Conservation (phyloP, 2,113 vertebrate genomes). For the Hippocampus barbouri region DNA sequence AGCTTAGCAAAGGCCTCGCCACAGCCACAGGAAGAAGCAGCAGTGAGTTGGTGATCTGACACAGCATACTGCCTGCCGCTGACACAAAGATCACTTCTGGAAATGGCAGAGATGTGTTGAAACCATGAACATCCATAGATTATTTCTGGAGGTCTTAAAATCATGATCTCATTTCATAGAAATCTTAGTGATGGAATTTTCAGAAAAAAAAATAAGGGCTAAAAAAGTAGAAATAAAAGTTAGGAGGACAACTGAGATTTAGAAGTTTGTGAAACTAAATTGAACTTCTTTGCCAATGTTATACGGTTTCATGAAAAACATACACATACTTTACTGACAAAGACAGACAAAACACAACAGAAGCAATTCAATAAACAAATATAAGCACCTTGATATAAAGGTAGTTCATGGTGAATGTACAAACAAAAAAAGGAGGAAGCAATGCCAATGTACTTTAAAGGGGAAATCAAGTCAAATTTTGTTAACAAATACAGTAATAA, state of each 20-base stretch:
- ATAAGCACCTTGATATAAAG: background rate
- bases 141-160: background rate
- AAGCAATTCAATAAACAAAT: background rate
- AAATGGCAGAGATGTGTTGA: background rate
- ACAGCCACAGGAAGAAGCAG: conserved; percentile 90
- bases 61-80: conserved; percentile 95
- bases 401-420: background rate
- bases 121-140: background rate
- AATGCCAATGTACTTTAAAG: background rate
- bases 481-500: no score
- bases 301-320: no score
- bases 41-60: conserved; percentile 89
- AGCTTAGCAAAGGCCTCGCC: conserved; percentile 86
- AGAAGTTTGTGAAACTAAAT: background rate
- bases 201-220: background rate
- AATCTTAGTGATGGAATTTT: background rate
- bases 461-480: no score
- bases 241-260: background rate
- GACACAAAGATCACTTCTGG: conserved; percentile 94
- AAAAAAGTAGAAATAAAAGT: no score
- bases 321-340: background rate
- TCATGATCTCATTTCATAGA: background rate
- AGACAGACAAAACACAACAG: background rate
- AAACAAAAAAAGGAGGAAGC: background rate
- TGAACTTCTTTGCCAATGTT: no score